Conservation (phyloP, 1,140 invertebrate species). For the Dolichoris vasculosae region DNA sequence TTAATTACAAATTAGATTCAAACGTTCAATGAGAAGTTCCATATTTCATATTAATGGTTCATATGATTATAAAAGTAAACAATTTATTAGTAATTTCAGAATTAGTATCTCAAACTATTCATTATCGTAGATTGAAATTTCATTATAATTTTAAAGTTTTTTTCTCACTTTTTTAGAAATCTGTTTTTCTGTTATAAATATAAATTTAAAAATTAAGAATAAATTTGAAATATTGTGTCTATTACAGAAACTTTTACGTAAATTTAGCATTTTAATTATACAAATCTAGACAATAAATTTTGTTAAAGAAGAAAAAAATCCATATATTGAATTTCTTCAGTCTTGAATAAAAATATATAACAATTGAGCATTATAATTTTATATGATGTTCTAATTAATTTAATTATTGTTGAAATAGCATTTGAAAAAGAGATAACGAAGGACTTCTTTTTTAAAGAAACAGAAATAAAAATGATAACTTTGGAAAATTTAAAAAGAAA, state of each 20-base stretch:
- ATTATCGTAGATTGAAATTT: not conserved
- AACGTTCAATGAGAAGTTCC: conserved; percentile 32
- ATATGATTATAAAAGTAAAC: not conserved
- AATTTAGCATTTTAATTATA: too few species aligned
- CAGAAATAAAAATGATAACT: conserved; percentile 43
- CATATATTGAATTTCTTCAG: conserved; percentile 5
- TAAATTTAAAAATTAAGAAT: conserved; percentile 42
- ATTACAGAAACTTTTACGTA: too few species aligned
- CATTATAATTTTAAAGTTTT: conserved; percentile 10
- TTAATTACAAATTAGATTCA: conserved; percentile 14
- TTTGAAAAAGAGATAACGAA: conserved; percentile 66
- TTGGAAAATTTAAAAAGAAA: not conserved
- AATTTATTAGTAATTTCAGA: not conserved
- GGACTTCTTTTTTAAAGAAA: conserved; percentile 34
- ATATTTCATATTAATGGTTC: not conserved
- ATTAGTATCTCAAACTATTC: not conserved
- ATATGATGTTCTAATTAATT: conserved; percentile 21
- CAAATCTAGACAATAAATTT: too few species aligned
- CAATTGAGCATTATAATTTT: conserved; percentile 45
- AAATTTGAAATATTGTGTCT: not conserved
- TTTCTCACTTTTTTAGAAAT: conserved; percentile 29
- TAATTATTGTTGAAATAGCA: conserved; percentile 28
- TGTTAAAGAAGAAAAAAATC: not conserved
- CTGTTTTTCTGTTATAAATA: conserved; percentile 48
- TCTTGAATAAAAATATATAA: conserved; percentile 46